Conservation (phyloP, 1,140 invertebrate species). For the Thereuonema tuberculata region DNA sequence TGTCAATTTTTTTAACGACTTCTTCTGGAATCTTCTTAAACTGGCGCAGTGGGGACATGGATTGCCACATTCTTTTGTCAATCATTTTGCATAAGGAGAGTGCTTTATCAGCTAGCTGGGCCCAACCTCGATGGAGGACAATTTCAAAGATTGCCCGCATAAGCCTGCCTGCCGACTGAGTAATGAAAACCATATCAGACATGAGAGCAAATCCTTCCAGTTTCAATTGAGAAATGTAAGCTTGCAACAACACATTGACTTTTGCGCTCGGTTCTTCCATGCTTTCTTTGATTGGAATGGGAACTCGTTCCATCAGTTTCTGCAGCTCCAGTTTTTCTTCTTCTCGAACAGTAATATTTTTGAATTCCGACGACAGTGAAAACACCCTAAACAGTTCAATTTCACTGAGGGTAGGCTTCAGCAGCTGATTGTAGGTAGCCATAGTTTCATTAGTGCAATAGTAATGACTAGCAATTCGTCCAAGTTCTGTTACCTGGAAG, state of each 20-base stretch:
- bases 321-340: conserved; percentile 96
- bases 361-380: conserved; percentile 89
- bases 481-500: conserved; percentile 86
- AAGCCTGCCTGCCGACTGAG: conserved; percentile 88
- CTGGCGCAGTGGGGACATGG: conserved; percentile 94
- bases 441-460: conserved; percentile 97
- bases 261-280: conserved; percentile 98
- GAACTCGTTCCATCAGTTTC: conserved; percentile 93
- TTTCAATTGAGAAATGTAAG: conserved; percentile 97
- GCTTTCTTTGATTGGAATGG: conserved; percentile 97
- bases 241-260: conserved; percentile 87
- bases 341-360: conserved; percentile 83
- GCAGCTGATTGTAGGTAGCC: conserved; percentile 86
- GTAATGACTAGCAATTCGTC: conserved; percentile 94
- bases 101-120: conserved; percentile 90
- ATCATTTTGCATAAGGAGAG: conserved; percentile 97
- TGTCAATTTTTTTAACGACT: conserved; percentile 95
- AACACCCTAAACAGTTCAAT: conserved; percentile 99
- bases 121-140: conserved; percentile 80
- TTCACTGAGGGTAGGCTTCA: conserved; percentile 93
- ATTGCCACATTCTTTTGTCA: conserved; percentile 97
- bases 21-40: conserved; percentile 98
- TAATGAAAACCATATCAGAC: conserved; percentile 99
- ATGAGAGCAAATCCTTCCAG: conserved; percentile 96
- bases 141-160: conserved; percentile 98